These are phyloP conservation scores for Drosophila seclusa DNA, from an alignment of 2,888 invertebrate species.

Conservation along the genomic window DNA sequence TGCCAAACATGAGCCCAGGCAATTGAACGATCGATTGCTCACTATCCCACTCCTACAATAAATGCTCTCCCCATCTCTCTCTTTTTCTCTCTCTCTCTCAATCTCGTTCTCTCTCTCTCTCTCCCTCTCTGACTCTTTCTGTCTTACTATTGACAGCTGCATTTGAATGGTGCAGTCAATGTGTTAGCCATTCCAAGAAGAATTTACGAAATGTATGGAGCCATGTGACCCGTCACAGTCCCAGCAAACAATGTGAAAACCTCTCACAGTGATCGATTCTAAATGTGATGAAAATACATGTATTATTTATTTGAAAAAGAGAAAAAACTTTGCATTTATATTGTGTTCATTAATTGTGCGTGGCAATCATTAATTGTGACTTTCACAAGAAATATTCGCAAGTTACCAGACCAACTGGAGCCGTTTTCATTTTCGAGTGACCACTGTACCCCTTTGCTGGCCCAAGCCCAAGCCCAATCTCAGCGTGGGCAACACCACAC, in stretches of 20 bases:
- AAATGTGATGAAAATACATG: not conserved
- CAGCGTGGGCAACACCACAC: conserved; percentile 65
- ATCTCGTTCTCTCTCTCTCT: not conserved
- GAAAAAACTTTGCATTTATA: not conserved
- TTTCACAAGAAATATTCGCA: not conserved
- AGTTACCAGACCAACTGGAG: not conserved
- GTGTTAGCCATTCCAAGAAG: conserved; percentile 57
- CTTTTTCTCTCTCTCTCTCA: not conserved
- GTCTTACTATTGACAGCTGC: conserved; percentile 42
- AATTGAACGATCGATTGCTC: conserved; percentile 59
- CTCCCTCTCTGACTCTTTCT: not conserved
- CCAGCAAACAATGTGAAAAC: not conserved
- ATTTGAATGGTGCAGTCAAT: conserved; percentile 47
- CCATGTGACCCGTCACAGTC: conserved; percentile 42
- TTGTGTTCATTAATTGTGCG: not conserved
- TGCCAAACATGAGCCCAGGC: conserved; percentile 57
- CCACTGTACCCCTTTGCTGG: not conserved
- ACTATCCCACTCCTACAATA: conserved; percentile 48
- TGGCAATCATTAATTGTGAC: not conserved
- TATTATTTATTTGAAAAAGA: not conserved
- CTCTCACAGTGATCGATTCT: not conserved
- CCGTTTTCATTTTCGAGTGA: not conserved
- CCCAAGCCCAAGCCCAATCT: conserved; percentile 11
- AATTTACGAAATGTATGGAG: conserved; percentile 68
- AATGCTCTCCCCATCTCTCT: not conserved